phyloP scores from a whole-genome alignment of 2,797 vertebrate species.

The Nyctalus aviator region DNA sequence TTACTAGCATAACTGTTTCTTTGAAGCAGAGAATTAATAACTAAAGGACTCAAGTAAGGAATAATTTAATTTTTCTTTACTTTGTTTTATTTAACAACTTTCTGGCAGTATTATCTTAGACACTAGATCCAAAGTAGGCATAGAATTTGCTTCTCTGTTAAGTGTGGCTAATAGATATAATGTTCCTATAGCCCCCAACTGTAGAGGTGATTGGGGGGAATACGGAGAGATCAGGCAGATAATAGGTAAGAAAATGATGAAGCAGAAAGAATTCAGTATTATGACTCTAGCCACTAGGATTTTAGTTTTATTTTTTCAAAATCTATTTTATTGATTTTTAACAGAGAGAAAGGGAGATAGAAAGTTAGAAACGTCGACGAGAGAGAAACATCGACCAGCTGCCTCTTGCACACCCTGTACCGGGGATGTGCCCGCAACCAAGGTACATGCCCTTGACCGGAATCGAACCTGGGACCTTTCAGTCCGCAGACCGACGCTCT shows the following conservation, averaged over 20 bases:
- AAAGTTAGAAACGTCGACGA: too few relatives aligned
- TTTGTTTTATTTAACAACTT: slow-evolving; percentile 5
- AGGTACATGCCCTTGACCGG: too few relatives aligned
- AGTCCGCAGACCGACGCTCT: too few relatives aligned
- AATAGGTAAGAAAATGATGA: neutral
- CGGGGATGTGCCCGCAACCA: too few relatives aligned
- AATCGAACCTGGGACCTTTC: too few relatives aligned
- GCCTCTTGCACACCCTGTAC: too few relatives aligned
- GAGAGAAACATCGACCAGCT: too few relatives aligned
- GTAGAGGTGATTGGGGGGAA: neutral
- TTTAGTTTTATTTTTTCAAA: neutral
- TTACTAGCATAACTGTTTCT: slow-evolving; percentile 8
- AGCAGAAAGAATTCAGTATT: neutral
- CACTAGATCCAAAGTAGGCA: neutral
- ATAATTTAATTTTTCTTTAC: slow-evolving; percentile 16
- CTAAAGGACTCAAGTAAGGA: neutral
- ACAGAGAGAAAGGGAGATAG: too few relatives aligned
- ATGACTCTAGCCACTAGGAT: neutral
- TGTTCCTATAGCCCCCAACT: neutral
- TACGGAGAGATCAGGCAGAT: neutral
- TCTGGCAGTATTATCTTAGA: neutral
- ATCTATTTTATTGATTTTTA: too few relatives aligned
- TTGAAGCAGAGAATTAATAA: neutral
- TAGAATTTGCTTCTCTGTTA: neutral
- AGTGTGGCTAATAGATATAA: neutral